Evolutionary conservation across 2,797 vertebrate genomes (phyloP).

Genomic region (Rhabdophis nuchalis): DNA sequence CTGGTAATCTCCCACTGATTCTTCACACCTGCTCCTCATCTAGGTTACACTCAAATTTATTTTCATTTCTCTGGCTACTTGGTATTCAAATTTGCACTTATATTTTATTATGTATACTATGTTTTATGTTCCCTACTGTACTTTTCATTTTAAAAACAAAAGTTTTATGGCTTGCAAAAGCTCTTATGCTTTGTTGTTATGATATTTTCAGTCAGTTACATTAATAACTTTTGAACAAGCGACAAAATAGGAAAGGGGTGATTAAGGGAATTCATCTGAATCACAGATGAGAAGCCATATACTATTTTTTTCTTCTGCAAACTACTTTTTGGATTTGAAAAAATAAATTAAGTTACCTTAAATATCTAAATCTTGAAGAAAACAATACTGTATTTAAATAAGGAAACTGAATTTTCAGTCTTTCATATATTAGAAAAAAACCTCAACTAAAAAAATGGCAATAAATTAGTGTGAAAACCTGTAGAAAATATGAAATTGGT

Average conservation of each 20-base stretch:
- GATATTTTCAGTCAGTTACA: constrained; percentile 7
- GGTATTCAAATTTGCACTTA: constrained; percentile 29
- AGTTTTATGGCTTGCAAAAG: background rate
- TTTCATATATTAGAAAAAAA: background rate
- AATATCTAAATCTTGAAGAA: background rate
- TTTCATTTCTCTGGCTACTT: constrained; percentile 30
- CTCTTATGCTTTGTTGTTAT: background rate
- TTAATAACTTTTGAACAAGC: constrained; percentile 1
- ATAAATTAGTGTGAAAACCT: background rate
- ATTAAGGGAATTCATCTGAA: background rate
- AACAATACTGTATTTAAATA: background rate
- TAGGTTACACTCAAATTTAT: constrained; percentile 27
- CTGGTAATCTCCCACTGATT: constrained; percentile 32
- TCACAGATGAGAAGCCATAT: background rate
- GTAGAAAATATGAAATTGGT: background rate
- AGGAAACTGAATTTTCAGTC: background rate
- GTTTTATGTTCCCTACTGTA: constrained; percentile 17
- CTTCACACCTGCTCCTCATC: constrained; percentile 32
- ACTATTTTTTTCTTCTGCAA: background rate
- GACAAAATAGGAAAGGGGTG: background rate
- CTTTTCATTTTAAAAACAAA: constrained; percentile 19
- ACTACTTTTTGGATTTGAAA: background rate
- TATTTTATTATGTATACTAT: constrained; percentile 11
- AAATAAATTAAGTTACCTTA: background rate
- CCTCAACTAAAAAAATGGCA: background rate